Percentiles rank a stretch among this genome's conserved stretches.
These are phyloP conservation scores for Thunnus albacares DNA, from an alignment of 2,797 vertebrate species.

Conservation along the genomic window DNA sequence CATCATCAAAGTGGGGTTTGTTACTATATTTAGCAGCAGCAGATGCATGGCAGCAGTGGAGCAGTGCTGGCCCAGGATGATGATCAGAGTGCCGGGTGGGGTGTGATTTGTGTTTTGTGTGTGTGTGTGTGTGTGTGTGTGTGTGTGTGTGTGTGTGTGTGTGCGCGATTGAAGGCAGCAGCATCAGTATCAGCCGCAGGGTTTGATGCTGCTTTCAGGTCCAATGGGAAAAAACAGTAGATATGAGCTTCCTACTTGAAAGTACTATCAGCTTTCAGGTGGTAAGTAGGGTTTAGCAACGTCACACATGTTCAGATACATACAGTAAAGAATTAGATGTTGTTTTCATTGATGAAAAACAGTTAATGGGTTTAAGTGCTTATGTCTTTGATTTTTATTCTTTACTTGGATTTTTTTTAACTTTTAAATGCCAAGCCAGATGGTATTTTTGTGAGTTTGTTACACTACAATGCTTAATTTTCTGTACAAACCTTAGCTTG, in stretches of 20 bases:
- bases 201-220: slow-evolving; percentile 57
- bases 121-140: slow-evolving; percentile 26
- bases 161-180: slow-evolving; percentile 32
- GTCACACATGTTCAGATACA: neutral
- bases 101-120: slow-evolving; percentile 24
- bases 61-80: slow-evolving; percentile 62
- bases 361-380: neutral
- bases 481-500: neutral
- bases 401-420: neutral
- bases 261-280: slow-evolving; percentile 29
- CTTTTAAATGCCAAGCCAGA: neutral
- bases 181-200: slow-evolving; percentile 45
- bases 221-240: slow-evolving; percentile 41
- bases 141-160: neutral
- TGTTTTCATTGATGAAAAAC: neutral
- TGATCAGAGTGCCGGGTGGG: slow-evolving; percentile 53
- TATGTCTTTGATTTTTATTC: neutral
- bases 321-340: neutral
- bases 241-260: slow-evolving; percentile 38
- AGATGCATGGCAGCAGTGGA: slow-evolving; percentile 65
- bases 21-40: slow-evolving; percentile 83
- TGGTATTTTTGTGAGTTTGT: neutral
- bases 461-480: neutral
- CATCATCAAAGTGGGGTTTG: slow-evolving; percentile 78
- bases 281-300: slow-evolving; percentile 4